Base-by-base conservation (phyloP, 2,888 invertebrate genomes). In the Meteorus colon region DNA sequence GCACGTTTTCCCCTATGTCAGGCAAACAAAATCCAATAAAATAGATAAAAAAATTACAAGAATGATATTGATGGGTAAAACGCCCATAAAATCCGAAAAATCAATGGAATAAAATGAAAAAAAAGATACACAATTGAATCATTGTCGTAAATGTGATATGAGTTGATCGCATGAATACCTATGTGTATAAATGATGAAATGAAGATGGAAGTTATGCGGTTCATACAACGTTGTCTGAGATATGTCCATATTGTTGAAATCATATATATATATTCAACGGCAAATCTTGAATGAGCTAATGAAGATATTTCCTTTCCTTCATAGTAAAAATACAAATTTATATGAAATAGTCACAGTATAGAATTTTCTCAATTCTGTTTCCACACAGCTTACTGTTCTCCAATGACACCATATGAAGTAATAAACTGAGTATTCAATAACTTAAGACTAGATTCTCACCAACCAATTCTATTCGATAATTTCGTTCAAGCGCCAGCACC, bases 401-500 rank as follows among this genome's bases (percentile, higher is more conserved):
- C 8, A 27, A 51, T 51, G 5, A 51, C 4, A 16, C 4, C 16
- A 51, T 51, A 19, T n/a, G 51, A 19, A 51, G n/a, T 19, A n/a
- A 51, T 51, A 55, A 6, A 24, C 55, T n/a, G 8, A 55, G 24
- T 19, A 19, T 8, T 24, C 1, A 51, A 51, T 19, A 19, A 19
- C 55, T 19, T n/a, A 24, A 6, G 10, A 19, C 8, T 48, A 48
- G 4, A n/a, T 55, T 10, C 19, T n/a, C 55, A n/a, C 55, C 55
- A 62, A 62, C 29, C 37, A 65, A 16, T 37, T 37, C 8, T 19
- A 37, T 65, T 65, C 34, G 41, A 65, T 65, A 37, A 65, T n/a
- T n/a, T n/a, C 19, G 19, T 65, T 65, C 19, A 37, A 19, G 19
- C 65, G 34, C 3, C 12, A 65, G 37, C 37, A 19, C 19, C n/a